Base-by-base conservation (phyloP, 2,888 invertebrate species). In the Sphecodes monilicornis region DNA sequence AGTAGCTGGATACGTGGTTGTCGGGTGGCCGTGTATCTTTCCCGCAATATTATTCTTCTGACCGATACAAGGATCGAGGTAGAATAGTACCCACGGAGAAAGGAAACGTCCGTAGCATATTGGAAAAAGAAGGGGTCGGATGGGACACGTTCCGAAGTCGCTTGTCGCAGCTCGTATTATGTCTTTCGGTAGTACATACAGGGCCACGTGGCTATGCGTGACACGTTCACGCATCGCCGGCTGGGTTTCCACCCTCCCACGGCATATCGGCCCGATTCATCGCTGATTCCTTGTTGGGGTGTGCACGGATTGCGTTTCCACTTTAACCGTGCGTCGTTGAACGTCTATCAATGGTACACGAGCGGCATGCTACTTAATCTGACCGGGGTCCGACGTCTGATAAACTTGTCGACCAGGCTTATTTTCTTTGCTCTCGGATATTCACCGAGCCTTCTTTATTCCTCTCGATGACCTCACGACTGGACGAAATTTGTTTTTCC, bases 181-280 rank as follows among this genome's bases (percentile, higher is more conserved):
- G 93, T 94, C 94, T 85, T 66, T 93, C 91, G 91, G 91, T 92
- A 92, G 93, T 93, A 93, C 93, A 94, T 93, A 93, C 94, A 93
- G 90, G 93, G 94, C 89, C 94, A 93, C 94, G 93, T 94, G 93
- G 91, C 93, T 93, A 93, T 93, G 93, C 93, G 94, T 93, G 94
- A 94, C 94, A 94, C 93, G 93, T 93, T 93, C 92, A 94, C 92
- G 93, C 93, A 92, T 93, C 92, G 90, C 87, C 87, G 91, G 84
- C 86, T 85, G 85, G 86, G 84, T 84, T 88, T 86, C 90, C 88
- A 89, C 89, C 89, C 84, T 86, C 86, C 77, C 80, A 78, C 66
- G 22, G 32, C 66, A 74, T 89, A 88, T 91, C 90, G 85, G 86
- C 85, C 79, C 75, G 88, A 90, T 90, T 91, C 90, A 90, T 89